Base-by-base conservation (phyloP, 2,888 invertebrate genomes). In the Apoderus coryli region DNA sequence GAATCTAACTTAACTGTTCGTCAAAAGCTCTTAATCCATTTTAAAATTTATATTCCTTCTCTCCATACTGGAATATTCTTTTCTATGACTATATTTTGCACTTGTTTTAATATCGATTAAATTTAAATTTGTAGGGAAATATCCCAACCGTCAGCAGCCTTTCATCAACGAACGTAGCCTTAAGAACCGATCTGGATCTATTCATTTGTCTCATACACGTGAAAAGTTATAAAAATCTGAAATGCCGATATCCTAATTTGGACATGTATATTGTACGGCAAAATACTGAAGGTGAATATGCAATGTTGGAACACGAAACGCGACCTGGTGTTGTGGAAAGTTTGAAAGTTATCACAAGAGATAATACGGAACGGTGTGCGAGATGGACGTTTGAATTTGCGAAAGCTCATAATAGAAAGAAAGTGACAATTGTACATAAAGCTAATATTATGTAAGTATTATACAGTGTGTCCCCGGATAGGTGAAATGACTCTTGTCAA, bases 251-350 rank as follows among this genome's bases (percentile, higher is more conserved):
- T 25, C 37, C 49, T 12, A 56, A 62, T 34, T 50, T 73, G 16
- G 71, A 75, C 45, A 56, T 72, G 26, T 59, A 68, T 9, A 44
- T 74, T 23, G 64, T 73, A 26, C 53, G 73, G 14, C 72, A 75
- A 47, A 74, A 75, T 48, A 71, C 69, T 2, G 72, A 74, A 52
- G 73, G 72, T 7, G 72, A 73, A 49, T 74, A 72, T 45, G 56
- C 65, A 11, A 67, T 63, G 56, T 49, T 71, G 22, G 74, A 75
- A 48, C 72, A 74, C 49, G 65, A 67, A 57, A 63, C 60, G 40
- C 63, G 64, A n/a, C 49, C 54, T 7, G 72, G 72, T 9, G 65
- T 73, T 22, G 67, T 74, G 5, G 72, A 74, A 49, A 68, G 67
- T 44, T 46, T 74, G 32, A 69, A 69, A 51, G 57, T 71, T 23